Percentiles rank a stretch among this genome's conserved stretches.
Conservation (phyloP, 2,888 invertebrate genomes). For the Andrena praecox region DNA sequence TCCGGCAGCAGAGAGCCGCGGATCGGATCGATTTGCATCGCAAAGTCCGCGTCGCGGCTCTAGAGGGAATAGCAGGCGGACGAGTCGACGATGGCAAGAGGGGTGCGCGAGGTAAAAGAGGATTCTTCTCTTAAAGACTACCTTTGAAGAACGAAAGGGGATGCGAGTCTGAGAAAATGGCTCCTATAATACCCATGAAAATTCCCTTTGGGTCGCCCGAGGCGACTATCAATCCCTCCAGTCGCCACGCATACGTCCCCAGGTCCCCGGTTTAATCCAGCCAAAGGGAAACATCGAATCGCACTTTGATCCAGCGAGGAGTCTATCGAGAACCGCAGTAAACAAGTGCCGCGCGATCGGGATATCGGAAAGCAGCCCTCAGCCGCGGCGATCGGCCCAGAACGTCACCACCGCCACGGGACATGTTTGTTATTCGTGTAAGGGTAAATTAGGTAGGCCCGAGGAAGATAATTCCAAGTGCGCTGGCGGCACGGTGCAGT, state of each 20-base stretch:
- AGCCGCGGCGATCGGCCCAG: conserved; percentile 6
- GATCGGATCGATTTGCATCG: conserved; percentile 32
- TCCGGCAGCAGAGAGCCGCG: not conserved
- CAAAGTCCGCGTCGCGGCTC: conserved; percentile 6
- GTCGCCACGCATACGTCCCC: too few species aligned
- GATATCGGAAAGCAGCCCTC: conserved; percentile 15
- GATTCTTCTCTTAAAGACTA: too few species aligned
- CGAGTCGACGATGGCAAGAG: too few species aligned
- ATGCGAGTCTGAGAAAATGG: too few species aligned
- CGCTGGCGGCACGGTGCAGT: conserved; percentile 36
- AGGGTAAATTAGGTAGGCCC: conserved; percentile 44
- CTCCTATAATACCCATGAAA: too few species aligned
- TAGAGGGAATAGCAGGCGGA: not conserved
- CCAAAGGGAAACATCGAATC: not conserved
- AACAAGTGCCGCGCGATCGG: conserved; percentile 7
- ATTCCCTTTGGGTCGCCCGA: too few species aligned
- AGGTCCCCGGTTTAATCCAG: not conserved
- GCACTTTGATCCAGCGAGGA: not conserved
- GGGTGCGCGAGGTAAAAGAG: too few species aligned
- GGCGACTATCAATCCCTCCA: too few species aligned
- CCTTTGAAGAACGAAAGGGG: too few species aligned
- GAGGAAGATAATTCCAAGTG: conserved; percentile 21
- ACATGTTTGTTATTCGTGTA: conserved; percentile 56
- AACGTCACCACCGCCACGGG: not conserved
- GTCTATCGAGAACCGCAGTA: not conserved